Conservation (phyloP, 2,888 invertebrate species). For the Caenorhabditis virilis region DNA sequence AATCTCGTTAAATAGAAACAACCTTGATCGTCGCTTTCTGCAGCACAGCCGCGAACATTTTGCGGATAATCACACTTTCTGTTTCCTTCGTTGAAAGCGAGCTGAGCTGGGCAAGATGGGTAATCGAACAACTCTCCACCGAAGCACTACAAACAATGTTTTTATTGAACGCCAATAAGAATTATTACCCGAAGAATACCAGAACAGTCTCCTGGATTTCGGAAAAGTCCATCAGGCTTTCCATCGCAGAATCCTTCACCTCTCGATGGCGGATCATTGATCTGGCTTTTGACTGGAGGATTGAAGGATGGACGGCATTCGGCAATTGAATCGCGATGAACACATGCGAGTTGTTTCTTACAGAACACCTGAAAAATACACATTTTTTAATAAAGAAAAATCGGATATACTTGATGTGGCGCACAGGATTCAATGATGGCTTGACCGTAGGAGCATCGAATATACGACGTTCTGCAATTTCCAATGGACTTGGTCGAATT, state of each 20-base stretch:
- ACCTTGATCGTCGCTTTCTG: not conserved
- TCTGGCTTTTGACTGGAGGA: slow-evolving; percentile 14
- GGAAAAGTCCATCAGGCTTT: slow-evolving; percentile 56
- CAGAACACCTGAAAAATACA: slow-evolving; percentile 27
- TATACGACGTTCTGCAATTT: slow-evolving; percentile 19
- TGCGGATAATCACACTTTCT: slow-evolving; percentile 59
- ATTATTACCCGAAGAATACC: slow-evolving; percentile 37
- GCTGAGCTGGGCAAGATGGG: slow-evolving; percentile 50
- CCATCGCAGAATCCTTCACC: slow-evolving; percentile 37
- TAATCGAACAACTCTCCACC: slow-evolving; percentile 55
- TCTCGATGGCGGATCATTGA: slow-evolving; percentile 5
- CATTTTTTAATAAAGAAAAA: too few relatives aligned
- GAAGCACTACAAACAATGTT: slow-evolving; percentile 52
- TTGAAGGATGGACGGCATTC: slow-evolving; percentile 13
- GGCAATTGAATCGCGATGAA: slow-evolving; percentile 8
- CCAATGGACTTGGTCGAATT: slow-evolving; percentile 14
- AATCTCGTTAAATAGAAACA: slow-evolving; percentile 6
- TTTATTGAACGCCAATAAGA: not conserved
- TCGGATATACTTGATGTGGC: slow-evolving; percentile 3
- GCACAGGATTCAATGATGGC: slow-evolving; percentile 14
- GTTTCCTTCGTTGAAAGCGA: slow-evolving; percentile 57
- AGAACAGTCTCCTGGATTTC: slow-evolving; percentile 54
- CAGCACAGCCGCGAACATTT: slow-evolving; percentile 47
- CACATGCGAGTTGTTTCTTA: slow-evolving; percentile 9
- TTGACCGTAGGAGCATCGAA: slow-evolving; percentile 14